Percentiles rank a stretch among this genome's conserved stretches.
Conservation (phyloP, 2,113 vertebrate genomes). For the Laterallus jamaicensis region DNA sequence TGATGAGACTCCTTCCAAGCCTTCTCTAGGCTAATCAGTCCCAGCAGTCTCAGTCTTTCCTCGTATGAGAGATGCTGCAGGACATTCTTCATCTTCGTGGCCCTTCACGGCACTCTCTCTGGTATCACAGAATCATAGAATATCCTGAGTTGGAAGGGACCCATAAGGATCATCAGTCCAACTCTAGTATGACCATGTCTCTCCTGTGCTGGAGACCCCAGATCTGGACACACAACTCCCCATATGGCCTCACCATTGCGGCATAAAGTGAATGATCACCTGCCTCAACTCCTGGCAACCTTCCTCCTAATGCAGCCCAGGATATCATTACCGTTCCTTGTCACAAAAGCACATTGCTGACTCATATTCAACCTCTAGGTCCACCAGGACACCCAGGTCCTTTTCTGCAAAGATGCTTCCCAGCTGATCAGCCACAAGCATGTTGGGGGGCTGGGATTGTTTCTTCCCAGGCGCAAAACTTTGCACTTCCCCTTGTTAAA, state of each 20-base stretch:
- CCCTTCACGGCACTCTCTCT: background rate
- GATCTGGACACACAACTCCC: background rate
- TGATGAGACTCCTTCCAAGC: background rate
- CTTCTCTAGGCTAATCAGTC: background rate
- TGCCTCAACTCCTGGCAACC: rapidly evolving
- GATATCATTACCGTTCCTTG: background rate
- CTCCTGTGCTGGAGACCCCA: background rate
- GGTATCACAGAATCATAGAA: no score
- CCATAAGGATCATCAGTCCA: no score
- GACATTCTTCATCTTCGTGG: background rate
- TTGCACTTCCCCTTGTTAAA: background rate
- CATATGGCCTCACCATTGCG: background rate
- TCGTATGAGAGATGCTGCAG: background rate
- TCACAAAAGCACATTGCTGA: background rate
- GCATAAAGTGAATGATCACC: background rate
- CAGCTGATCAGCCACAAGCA: rapidly evolving
- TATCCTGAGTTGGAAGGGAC: no score
- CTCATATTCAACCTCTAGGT: background rate
- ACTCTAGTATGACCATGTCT: background rate
- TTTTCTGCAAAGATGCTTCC: background rate
- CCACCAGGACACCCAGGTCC: background rate
- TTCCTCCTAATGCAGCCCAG: background rate
- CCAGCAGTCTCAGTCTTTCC: background rate
- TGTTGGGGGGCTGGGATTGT: rapidly evolving
- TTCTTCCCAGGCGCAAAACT: background rate